Base-by-base conservation (phyloP, 2,888 invertebrate species). In the Acholoe squamosa region DNA sequence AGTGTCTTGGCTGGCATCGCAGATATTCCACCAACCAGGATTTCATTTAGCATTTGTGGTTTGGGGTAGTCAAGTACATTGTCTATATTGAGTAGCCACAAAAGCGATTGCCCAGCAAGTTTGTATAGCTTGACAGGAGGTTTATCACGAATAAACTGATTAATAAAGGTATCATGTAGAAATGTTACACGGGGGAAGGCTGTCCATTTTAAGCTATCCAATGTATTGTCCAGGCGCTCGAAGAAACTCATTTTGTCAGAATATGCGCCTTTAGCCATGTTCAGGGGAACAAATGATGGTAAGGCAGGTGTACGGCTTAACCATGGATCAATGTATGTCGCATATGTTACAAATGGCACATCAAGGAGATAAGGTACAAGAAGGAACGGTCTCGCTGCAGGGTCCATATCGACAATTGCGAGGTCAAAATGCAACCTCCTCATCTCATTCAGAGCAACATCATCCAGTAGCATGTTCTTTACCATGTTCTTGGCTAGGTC, bases 1-100 rank as follows among this genome's bases (percentile, higher is more conserved):
- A 77, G 77, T 16, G 5, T 12, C 28, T 77, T 77, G 31, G 77
- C 77, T 19, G 77, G 77, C 28, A 25, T 77, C 5, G 77, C 28
- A 16, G 77, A 25, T 19, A 77, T 28, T 19, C 77, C 77, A 22
- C 77, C 77, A 19, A 77, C 34, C 16, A 3, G 19, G n/a, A 77
- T n/a, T 28, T 77, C 77, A 77, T 77, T 77, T 25, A 31, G 77
- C 77, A 77, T 77, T 1, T 5, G 31, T 77, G 77, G 77, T 19
- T 28, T 22, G 3, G 77, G 31, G 34, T 77, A 77, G 77, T 77
- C 77, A 22, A 77, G 31, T 12, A 77, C 77, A 28, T 1, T 22
- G 31, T 77, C 77, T 1, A 31, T 77, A 34, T 77, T 28, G 14
- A 12, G 31, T 3, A 77, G 19, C n/a, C n/a, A 77, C 77, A 77